Conservation (phyloP, 2,888 invertebrate genomes). For the Coleophora flavipennella region DNA sequence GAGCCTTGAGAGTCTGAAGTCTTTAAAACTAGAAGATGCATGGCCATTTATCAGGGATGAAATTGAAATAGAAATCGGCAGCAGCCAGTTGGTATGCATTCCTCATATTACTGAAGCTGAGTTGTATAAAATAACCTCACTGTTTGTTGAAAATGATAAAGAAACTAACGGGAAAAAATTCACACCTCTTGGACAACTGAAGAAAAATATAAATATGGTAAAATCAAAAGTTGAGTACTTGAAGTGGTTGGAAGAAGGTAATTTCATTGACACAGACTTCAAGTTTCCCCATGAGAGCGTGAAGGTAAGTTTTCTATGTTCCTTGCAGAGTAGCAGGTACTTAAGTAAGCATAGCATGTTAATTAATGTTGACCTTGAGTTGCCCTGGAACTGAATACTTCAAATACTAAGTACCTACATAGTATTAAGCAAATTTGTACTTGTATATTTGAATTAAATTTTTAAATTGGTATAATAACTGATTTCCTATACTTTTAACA, state of each 20-base stretch:
- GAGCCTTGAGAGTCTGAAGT: conserved; percentile 55
- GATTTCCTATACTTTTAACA: too few relatives aligned
- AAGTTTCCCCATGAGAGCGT: conserved; percentile 69
- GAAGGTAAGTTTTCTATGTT: conserved; percentile 27
- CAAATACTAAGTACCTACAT: too few relatives aligned
- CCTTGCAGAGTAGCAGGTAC: neutral
- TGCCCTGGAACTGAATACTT: too few relatives aligned
- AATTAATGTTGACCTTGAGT: conserved; percentile 24
- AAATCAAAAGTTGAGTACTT: conserved; percentile 52
- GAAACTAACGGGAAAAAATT: conserved; percentile 62
- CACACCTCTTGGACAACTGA: conserved; percentile 57
- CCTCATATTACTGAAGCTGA: conserved; percentile 68
- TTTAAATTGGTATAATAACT: too few relatives aligned
- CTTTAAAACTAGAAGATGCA: conserved; percentile 62
- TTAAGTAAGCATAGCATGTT: neutral
- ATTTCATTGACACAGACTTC: conserved; percentile 49
- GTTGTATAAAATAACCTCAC: conserved; percentile 59
- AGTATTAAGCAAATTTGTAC: too few relatives aligned
- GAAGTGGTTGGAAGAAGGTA: conserved; percentile 47
- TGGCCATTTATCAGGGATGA: conserved; percentile 70
- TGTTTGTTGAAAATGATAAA: conserved; percentile 63
- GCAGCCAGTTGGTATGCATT: conserved; percentile 62
- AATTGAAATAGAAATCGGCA: conserved; percentile 68
- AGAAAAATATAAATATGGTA: conserved; percentile 50
- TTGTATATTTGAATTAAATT: too few relatives aligned